Percentiles rank a stretch among this genome's conserved stretches.
Evolutionary conservation across 2,888 invertebrate genomes (phyloP).

Genomic region (Catocala sponsa): DNA sequence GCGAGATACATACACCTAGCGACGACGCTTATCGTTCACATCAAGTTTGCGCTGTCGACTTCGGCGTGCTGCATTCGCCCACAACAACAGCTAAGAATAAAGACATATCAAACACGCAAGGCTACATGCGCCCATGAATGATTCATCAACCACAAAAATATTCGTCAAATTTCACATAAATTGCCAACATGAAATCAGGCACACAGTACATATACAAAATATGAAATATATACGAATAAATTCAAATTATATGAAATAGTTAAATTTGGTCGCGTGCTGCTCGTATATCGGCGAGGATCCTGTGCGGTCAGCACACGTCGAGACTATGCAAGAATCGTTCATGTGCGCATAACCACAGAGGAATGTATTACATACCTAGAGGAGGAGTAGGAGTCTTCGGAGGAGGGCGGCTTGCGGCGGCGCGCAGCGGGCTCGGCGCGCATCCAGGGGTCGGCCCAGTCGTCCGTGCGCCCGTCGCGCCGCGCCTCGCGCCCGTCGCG

Average conservation of each 20-base stretch:
- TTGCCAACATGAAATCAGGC: too few species aligned
- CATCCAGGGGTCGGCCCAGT: constrained; percentile 99
- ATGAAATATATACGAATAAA: too few species aligned
- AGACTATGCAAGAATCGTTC: neutral
- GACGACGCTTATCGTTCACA: neutral
- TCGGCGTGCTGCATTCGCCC: constrained; percentile 2
- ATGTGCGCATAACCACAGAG: too few species aligned
- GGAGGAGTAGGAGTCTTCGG: constrained; percentile 83
- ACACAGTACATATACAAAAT: too few species aligned
- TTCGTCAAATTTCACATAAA: too few species aligned
- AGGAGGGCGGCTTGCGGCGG: constrained; percentile 75
- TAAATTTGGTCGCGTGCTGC: too few species aligned
- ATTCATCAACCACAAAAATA: neutral
- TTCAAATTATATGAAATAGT: too few species aligned
- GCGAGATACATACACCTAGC: constrained; percentile 1
- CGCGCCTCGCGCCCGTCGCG: constrained; percentile 75
- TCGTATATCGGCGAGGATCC: neutral
- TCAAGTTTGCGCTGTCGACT: neutral
- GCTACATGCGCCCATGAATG: neutral
- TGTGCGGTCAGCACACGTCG: neutral
- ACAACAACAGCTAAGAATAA: neutral
- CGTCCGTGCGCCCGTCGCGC: constrained; percentile 90
- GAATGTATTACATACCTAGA: constrained; percentile 69
- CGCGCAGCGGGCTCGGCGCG: constrained; percentile 87
- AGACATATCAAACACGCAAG: neutral